Evolutionary conservation across 2,888 invertebrate species (phyloP).

Genomic region (Ormia ochracea): DNA sequence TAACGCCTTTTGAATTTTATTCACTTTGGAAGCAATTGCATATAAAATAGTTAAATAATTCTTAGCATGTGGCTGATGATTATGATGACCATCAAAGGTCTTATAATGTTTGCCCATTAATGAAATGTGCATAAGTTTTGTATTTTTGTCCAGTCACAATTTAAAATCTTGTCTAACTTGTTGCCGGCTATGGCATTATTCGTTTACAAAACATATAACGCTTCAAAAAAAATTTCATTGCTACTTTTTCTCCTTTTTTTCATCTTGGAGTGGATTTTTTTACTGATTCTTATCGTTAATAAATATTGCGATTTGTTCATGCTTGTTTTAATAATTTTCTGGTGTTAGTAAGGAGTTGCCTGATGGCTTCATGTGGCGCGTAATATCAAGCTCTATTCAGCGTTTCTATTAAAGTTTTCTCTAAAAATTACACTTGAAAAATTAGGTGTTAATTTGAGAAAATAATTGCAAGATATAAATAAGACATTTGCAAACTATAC

Average conservation of each 20-base stretch:
- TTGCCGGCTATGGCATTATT: constrained; percentile 12
- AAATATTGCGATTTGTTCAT: constrained; percentile 10
- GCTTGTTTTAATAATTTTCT: neutral
- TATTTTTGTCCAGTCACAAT: neutral
- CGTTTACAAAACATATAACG: neutral
- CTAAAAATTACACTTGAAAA: constrained; percentile 30
- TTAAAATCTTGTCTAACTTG: constrained; percentile 39
- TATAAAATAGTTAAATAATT: neutral
- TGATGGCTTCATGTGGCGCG: constrained; percentile 5
- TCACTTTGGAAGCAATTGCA: neutral
- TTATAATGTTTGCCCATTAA: constrained; percentile 40
- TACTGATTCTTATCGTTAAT: constrained; percentile 49
- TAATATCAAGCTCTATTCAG: constrained; percentile 25
- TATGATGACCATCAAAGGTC: constrained; percentile 36
- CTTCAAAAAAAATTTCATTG: neutral
- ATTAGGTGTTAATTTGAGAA: constrained; percentile 57
- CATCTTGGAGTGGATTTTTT: constrained; percentile 22
- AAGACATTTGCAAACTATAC: constrained; percentile 22
- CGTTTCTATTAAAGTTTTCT: constrained; percentile 2
- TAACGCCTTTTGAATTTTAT: constrained; percentile 51
- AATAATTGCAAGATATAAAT: constrained; percentile 33
- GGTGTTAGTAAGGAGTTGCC: neutral
- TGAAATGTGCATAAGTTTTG: constrained; percentile 28
- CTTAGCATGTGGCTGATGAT: constrained; percentile 10
- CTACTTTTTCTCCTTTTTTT: neutral